Percentiles rank a stretch among this genome's conserved stretches.
phyloP scores from a whole-genome alignment of 2,113 vertebrate genomes.

The Cranoglanis bouderius region DNA sequence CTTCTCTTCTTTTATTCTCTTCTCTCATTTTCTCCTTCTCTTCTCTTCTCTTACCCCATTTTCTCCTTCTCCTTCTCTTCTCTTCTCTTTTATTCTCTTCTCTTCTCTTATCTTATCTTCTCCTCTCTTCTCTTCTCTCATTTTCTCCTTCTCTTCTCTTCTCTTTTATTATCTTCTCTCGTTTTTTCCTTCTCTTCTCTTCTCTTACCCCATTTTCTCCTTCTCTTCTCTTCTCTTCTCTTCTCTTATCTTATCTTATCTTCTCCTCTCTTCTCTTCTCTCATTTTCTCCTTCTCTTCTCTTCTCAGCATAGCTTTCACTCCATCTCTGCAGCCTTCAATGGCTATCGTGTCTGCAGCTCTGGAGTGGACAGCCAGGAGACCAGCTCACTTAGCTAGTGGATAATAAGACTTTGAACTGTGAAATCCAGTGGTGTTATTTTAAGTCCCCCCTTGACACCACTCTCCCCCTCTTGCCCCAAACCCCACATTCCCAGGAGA shows the following conservation, averaged over 20 bases:
- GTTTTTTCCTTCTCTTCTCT: not conserved
- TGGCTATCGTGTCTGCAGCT: slow-evolving; percentile 77
- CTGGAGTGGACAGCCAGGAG: slow-evolving; percentile 77
- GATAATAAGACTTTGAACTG: slow-evolving; percentile 11
- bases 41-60: no score
- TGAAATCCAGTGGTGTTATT: slow-evolving; percentile 24
- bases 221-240: not conserved
- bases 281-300: not conserved
- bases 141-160: not conserved
- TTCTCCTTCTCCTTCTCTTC: not conserved
- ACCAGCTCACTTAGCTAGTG: slow-evolving; percentile 61
- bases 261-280: not conserved
- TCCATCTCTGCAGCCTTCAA: slow-evolving; percentile 70
- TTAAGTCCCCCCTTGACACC: not conserved
- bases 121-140: not conserved
- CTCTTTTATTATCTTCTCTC: rapidly evolving
- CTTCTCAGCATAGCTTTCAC: not conserved
- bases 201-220: no score
- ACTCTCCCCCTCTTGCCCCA: not conserved
- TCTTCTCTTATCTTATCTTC: not conserved
- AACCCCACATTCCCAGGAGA: slow-evolving; percentile 14
- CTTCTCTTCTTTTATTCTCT: not conserved
- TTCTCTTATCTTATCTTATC: no score
- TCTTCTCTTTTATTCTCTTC: not conserved
- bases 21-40: no score